Evolutionary conservation across 2,797 vertebrate genomes (phyloP).

Genomic region (Epinephelus awoara): DNA sequence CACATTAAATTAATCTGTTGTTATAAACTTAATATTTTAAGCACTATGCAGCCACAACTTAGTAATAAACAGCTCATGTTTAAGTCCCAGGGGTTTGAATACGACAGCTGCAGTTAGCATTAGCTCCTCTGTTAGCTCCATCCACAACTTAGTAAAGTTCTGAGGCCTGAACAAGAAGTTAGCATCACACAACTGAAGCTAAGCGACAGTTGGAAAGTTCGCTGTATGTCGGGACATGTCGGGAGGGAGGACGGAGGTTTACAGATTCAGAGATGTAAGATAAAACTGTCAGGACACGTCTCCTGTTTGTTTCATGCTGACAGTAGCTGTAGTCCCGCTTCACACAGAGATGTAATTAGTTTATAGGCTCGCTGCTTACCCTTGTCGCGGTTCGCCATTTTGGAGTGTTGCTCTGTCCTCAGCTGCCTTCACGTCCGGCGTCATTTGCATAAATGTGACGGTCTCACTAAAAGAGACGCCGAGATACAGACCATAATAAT

Average conservation of each 20-base stretch:
- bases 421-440: conserved; percentile 55
- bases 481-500: no score
- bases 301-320: rapidly evolving
- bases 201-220: conserved; percentile 42
- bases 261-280: rapidly evolving
- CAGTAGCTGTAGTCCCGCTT: rapidly evolving
- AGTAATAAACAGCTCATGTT: background rate
- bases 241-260: background rate
- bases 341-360: background rate
- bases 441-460: conserved; percentile 36
- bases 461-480: conserved; percentile 10
- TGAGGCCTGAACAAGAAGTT: conserved; percentile 30
- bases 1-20: background rate
- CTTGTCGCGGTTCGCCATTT: conserved; percentile 87
- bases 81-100: no score
- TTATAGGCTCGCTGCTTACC: conserved; percentile 74
- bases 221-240: background rate
- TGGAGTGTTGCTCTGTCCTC: conserved; percentile 70
- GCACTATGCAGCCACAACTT: background rate
- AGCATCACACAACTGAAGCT: conserved; percentile 46
- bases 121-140: no score
- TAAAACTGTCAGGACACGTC: rapidly evolving
- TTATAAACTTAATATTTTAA: background rate
- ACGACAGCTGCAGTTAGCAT: no score
- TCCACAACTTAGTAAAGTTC: conserved; percentile 18